A percentile compares a stretch with the other conserved stretches of the same genome.
Conservation (phyloP, 2,888 invertebrate genomes). For the Tenthredo mesomela region DNA sequence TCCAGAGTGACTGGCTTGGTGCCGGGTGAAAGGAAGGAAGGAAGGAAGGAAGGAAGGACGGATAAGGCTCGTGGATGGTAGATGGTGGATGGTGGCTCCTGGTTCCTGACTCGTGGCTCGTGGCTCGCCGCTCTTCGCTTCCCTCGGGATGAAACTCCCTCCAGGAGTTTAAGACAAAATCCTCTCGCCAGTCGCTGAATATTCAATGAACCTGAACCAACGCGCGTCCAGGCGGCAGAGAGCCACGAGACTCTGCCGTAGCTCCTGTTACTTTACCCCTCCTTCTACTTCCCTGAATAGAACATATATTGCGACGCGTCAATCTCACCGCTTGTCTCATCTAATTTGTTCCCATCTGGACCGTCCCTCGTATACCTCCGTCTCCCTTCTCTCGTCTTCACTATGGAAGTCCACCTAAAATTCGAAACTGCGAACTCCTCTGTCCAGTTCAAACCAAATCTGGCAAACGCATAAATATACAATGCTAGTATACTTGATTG, state of each 20-base stretch:
- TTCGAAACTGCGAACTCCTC: not conserved
- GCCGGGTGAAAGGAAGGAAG: slow-evolving; percentile 1
- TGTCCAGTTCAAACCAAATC: not conserved
- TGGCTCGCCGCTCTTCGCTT: slow-evolving; percentile 30
- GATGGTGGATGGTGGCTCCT: not conserved
- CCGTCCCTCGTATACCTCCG: not conserved
- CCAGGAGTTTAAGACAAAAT: slow-evolving; percentile 69
- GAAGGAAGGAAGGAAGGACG: slow-evolving; percentile 10
- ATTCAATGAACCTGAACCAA: slow-evolving; percentile 69
- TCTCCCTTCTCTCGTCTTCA: not conserved
- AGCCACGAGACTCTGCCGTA: not conserved
- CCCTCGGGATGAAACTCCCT: slow-evolving; percentile 53
- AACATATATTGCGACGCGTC: slow-evolving; percentile 66
- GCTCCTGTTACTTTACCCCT: slow-evolving; percentile 46
- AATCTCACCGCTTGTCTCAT: slow-evolving; percentile 57
- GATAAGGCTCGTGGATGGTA: slow-evolving; percentile 16
- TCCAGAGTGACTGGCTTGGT: slow-evolving; percentile 62
- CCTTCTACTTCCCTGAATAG: slow-evolving; percentile 54
- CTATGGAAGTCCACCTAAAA: not conserved
- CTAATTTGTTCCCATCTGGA: slow-evolving; percentile 43
- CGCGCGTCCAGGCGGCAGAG: slow-evolving; percentile 45
- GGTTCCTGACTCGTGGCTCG: not conserved
- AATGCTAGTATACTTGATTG: not conserved
- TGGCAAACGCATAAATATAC: not conserved
- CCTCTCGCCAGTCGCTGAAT: slow-evolving; percentile 71